A percentile compares a stretch with the other conserved stretches of the same genome.
Conservation (phyloP, 1,140 invertebrate genomes). For the Ceratosolen solmsi region DNA sequence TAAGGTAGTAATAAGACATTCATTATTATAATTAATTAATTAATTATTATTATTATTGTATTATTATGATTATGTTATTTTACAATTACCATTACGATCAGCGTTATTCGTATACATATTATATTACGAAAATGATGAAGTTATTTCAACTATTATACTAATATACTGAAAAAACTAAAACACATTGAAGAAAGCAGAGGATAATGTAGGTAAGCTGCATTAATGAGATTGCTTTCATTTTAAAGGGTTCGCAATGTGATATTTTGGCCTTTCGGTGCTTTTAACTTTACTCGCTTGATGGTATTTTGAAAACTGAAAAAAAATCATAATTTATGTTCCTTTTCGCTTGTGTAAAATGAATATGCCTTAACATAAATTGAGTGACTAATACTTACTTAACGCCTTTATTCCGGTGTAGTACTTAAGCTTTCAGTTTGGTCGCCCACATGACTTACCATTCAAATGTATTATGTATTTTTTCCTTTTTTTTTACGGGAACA, state of each 20-base stretch:
- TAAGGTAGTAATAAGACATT: conserved; percentile 67
- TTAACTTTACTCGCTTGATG: conserved; percentile 39
- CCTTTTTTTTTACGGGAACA: background rate
- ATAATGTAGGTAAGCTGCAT: conserved; percentile 51
- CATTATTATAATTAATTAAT: conserved; percentile 59
- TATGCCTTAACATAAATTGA: conserved; percentile 27
- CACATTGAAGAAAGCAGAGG: conserved; percentile 47
- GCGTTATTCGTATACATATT: conserved; percentile 61
- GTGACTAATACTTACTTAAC: conserved; percentile 60
- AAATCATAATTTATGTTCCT: conserved; percentile 35
- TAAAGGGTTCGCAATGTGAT: conserved; percentile 59
- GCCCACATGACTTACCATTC: conserved; percentile 40
- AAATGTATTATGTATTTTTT: conserved; percentile 42
- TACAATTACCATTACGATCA: conserved; percentile 61
- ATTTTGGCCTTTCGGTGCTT: conserved; percentile 44
- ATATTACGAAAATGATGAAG: conserved; percentile 62
- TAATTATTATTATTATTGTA: conserved; percentile 59
- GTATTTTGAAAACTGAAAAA: background rate
- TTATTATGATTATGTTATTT: conserved; percentile 61
- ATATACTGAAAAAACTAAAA: conserved; percentile 46
- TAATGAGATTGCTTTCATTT: conserved; percentile 61
- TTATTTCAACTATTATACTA: conserved; percentile 65
- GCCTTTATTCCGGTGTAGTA: conserved; percentile 54
- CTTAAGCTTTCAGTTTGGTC: conserved; percentile 53
- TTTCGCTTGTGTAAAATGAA: conserved; percentile 38